Conservation (phyloP, 2,888 invertebrate species). For the Coenonympha arcania region DNA sequence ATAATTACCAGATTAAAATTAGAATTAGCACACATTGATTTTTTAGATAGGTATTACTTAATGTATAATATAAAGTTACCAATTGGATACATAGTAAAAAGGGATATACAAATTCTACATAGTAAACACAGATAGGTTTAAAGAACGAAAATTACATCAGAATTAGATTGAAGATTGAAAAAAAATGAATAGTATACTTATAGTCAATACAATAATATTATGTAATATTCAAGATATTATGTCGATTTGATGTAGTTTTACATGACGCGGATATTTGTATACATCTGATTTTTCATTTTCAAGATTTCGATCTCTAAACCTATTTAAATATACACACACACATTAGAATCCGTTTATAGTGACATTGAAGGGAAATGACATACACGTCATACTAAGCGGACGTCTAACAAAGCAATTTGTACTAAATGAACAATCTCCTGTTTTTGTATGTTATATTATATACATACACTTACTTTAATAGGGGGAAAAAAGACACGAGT, state of each 20-base stretch:
- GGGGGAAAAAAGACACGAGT: too few species aligned
- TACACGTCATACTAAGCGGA: too few species aligned
- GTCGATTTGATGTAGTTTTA: background rate
- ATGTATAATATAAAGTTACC: background rate
- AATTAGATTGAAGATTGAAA: too few species aligned
- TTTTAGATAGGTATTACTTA: background rate
- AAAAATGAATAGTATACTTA: too few species aligned
- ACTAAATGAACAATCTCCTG: too few species aligned
- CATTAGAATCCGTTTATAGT: too few species aligned
- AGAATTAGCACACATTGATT: conserved; percentile 1
- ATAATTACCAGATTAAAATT: background rate
- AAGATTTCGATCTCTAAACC: conserved; percentile 1
- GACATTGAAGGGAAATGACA: too few species aligned
- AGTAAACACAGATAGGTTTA: background rate
- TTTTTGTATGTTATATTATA: too few species aligned
- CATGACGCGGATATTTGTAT: background rate
- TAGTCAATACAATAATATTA: too few species aligned
- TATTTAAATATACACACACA: background rate
- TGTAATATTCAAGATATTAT: background rate
- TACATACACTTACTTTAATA: too few species aligned
- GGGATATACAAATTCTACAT: background rate
- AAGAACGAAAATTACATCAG: conserved; percentile 4
- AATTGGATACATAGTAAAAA: background rate
- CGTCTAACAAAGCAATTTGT: too few species aligned
- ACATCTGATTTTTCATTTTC: background rate